Evolutionary conservation across 2,888 invertebrate species (phyloP), one percentile per base, ranked within the genome.

Genomic region (Biston betularia): DNA sequence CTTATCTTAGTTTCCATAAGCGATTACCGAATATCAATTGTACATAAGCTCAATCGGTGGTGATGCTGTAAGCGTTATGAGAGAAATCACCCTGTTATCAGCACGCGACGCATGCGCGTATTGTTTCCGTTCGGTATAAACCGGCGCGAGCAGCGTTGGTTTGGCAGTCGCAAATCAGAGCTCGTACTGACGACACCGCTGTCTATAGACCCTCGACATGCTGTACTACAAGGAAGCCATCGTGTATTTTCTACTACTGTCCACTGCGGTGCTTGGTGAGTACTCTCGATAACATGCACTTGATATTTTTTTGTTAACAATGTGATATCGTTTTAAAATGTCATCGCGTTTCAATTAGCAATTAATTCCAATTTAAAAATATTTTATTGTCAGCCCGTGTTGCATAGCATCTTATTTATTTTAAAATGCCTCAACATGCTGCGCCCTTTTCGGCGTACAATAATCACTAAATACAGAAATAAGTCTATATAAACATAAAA

Each of bases 191-290:
- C 14, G 46, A 40, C 11, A 12, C 34, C 33, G 15, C 24, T 3
- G 24, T 24, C 24, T 12, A 14, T 10, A 42, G 12, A 3, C 34
- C 45, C n/a, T 15, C 44, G 35, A 7, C 50, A 65, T 75, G 70
- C 42, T 44, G 46, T 35, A 15, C 44, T 59, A 54, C 58, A 68
- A 58, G 15, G 58, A 76, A 68, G 77, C 77, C 8, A 12, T 88
- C 66, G 72, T 90, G n/a, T 89, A 81, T 75, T 73, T 83, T 59
- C 82, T 92, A 45, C 79, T 91, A 1, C 71, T 90, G 65, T 80
- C 88, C 57, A 82, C 83, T 48, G 74, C 81, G 9, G 88, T 88
- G 4, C 72, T 83, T 49, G 90, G 91, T 92, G 71, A 87, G 80
- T 34, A 34, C 12, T 42, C 4, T 38, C 10, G 9, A 24, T 33